Evolutionary conservation across 2,888 invertebrate species (phyloP), one percentile per base, ranked within the genome.

Genomic region (Cheilosia impressa): DNA sequence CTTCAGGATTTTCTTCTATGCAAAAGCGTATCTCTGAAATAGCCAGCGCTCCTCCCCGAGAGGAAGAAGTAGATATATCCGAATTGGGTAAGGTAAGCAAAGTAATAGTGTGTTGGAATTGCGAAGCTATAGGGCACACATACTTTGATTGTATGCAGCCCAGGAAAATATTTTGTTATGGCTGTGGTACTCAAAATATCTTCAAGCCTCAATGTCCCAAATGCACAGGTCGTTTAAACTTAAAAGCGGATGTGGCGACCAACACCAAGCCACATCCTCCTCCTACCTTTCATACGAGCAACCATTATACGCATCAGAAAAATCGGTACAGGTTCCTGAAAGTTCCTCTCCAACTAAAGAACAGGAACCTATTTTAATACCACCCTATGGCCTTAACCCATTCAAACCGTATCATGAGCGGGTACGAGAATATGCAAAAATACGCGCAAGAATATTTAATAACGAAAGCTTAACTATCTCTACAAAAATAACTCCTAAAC

Each of bases 151-250:
- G 55, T n/a, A 6, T 55, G 6, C 31, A 55, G 27, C 55, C 55
- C 1, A 31, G 55, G 3, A 31, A 34, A n/a, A 22, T 55, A 2
- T 55, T 55, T 10, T 34, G 55, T 55, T 55, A 55, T 4, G 55
- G 55, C 0, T 55, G 55, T 27, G 75, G 58, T 52, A 22, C 73
- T 1, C 22, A 22, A 9, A 47, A 75, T 34, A 34, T 55, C 0
- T 73, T 58, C 17, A 76, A 76, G 4, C 76, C 50, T 7, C 57
- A 41, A 41, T 76, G 66, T 60, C 13, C 41, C 9, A 76, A 66
- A 6, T 66, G 65, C 27, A 38, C 50, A 13, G 4, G 9, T 4
- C 10, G 43, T 38, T 45, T 19, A 75, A 75, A 75, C 73, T 73
- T 22, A 5, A 57, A 63, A 47, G n/a, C 34, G 55, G 45, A 57